Percentiles rank a stretch among this genome's conserved stretches.
phyloP scores from a whole-genome alignment of 2,113 vertebrate species.

The Nycticebus coucang region DNA sequence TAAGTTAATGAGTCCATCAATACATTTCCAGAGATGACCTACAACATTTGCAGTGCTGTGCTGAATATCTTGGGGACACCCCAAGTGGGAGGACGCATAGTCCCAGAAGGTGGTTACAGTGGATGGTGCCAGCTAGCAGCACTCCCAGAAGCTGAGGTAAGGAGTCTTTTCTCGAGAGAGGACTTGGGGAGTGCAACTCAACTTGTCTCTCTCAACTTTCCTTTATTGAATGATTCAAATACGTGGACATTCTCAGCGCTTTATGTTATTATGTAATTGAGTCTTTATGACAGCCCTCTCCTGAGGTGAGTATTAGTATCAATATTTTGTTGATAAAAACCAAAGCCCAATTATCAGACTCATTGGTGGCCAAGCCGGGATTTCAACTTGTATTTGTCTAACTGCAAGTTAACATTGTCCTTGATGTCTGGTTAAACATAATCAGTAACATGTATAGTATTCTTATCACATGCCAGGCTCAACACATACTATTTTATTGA shows the following conservation, averaged over 20 bases:
- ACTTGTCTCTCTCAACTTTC: neutral
- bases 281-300: neutral
- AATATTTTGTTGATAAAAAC: slow-evolving; percentile 11
- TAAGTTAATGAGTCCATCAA: neutral
- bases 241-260: neutral
- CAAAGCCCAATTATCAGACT: neutral
- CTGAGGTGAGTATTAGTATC: neutral
- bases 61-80: neutral
- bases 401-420: neutral
- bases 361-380: neutral
- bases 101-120: neutral
- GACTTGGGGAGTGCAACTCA: neutral
- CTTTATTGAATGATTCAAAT: neutral
- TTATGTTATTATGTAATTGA: neutral
- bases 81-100: neutral
- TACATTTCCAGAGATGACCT: slow-evolving; percentile 31
- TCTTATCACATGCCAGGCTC: neutral
- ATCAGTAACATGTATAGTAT: neutral
- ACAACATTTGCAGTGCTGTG: neutral
- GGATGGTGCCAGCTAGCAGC: neutral
- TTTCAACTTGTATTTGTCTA: slow-evolving; percentile 14
- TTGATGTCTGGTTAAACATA: neutral
- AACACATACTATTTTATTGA: slow-evolving; percentile 15
- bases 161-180: neutral
- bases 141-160: neutral